Conservation (phyloP, 2,888 invertebrate species). For the Mamestra brassicae region DNA sequence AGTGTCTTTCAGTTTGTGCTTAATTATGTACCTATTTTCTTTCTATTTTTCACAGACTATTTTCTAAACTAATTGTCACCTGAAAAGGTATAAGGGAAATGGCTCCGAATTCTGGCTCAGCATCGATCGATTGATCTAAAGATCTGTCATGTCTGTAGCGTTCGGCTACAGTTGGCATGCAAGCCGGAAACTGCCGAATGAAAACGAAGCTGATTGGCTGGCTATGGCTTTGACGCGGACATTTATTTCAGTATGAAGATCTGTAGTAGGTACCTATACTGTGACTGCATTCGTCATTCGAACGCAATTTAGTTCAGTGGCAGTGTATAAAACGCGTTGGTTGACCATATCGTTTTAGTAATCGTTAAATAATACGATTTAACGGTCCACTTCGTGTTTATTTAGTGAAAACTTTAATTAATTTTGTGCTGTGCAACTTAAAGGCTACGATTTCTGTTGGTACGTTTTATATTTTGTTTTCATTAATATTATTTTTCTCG, state of each 20-base stretch:
- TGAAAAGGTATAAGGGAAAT: too few relatives aligned
- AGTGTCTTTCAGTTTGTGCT: too few relatives aligned
- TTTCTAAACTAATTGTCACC: too few relatives aligned
- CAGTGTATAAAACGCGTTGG: neutral
- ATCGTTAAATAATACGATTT: neutral
- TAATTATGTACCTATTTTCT: too few relatives aligned
- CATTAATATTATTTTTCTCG: neutral
- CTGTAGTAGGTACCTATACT: neutral
- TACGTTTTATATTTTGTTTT: constrained; percentile 1
- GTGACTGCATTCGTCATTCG: neutral
- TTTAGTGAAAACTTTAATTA: neutral
- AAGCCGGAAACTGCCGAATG: constrained; percentile 27
- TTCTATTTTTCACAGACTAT: too few relatives aligned
- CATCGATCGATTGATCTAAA: too few relatives aligned
- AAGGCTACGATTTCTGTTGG: constrained; percentile 5
- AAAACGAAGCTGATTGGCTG: constrained; percentile 28
- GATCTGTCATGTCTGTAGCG: neutral
- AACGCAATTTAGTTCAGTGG: neutral
- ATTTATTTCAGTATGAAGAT: constrained; percentile 20
- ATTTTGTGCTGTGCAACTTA: neutral
- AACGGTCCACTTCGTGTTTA: neutral
- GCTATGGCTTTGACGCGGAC: neutral
- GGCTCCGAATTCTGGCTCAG: too few relatives aligned
- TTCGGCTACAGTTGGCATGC: neutral
- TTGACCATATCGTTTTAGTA: neutral